Evolutionary conservation across 2,888 invertebrate genomes (phyloP).

Genomic region (Orthosia cruda): DNA sequence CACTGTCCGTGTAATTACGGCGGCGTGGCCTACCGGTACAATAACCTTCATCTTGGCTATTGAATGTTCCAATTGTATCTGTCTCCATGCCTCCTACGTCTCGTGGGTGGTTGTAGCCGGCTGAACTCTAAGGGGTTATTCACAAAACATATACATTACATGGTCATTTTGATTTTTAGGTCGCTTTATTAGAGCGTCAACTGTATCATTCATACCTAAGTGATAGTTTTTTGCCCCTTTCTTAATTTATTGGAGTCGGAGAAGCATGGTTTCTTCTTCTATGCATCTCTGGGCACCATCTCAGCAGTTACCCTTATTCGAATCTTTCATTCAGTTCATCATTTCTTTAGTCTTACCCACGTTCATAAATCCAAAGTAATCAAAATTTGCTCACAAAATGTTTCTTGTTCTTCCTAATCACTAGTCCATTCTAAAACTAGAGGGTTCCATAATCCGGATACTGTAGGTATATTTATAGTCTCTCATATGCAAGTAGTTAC

Average conservation of each 20-base stretch:
- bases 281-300: too few relatives aligned
- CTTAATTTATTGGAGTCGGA: background rate
- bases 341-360: background rate
- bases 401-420: too few relatives aligned
- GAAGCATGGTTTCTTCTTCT: background rate
- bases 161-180: background rate
- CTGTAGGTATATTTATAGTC: background rate
- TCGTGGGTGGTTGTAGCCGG: conserved; percentile 42
- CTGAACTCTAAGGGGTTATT: conserved; percentile 51
- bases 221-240: background rate
- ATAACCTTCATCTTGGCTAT: conserved; percentile 60
- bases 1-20: conserved; percentile 55
- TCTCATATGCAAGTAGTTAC: background rate
- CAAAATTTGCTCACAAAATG: background rate
- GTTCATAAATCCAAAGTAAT: background rate
- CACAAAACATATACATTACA: conserved; percentile 21
- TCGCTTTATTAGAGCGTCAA: too few relatives aligned
- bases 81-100: conserved; percentile 44
- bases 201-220: background rate
- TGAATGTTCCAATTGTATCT: conserved; percentile 59
- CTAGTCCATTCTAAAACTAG: background rate
- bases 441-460: background rate
- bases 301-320: background rate
- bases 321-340: background rate
- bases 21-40: conserved; percentile 49